phyloP scores from a whole-genome alignment of 2,113 vertebrate species.

The Chamaetylas fuelleborni region DNA sequence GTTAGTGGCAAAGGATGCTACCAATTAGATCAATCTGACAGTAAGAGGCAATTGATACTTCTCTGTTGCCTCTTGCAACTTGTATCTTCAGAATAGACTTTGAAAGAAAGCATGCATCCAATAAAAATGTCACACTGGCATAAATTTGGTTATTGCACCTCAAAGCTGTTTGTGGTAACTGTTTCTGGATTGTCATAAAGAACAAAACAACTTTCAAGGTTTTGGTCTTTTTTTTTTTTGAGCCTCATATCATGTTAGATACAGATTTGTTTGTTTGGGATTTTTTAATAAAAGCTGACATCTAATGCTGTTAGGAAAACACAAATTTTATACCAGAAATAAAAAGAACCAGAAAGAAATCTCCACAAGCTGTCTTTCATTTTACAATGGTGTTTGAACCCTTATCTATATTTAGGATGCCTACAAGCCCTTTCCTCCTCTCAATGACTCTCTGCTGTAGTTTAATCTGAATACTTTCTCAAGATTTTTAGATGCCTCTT shows the following conservation, averaged over 20 bases:
- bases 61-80: neutral
- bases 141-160: neutral
- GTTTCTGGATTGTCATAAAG: neutral
- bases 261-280: neutral
- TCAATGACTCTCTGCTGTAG: neutral
- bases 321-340: neutral
- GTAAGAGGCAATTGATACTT: neutral
- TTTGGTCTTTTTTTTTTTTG: neutral
- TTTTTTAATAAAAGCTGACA: neutral
- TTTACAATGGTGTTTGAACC: neutral
- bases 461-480: neutral
- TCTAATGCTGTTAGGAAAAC: neutral
- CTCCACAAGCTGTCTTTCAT: neutral
- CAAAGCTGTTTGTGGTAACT: neutral
- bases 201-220: neutral
- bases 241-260: neutral
- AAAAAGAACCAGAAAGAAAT: neutral
- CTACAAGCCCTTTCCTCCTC: neutral
- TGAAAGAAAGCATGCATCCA: neutral
- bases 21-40: slow-evolving; percentile 30
- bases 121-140: neutral
- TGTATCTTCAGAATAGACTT: neutral
- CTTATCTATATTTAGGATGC: neutral
- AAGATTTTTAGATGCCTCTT: neutral
- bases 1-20: slow-evolving; percentile 31